Evolutionary conservation across 2,113 vertebrate species (phyloP), one percentile per base, ranked within the genome.

Genomic region (Ovis canadensis): DNA sequence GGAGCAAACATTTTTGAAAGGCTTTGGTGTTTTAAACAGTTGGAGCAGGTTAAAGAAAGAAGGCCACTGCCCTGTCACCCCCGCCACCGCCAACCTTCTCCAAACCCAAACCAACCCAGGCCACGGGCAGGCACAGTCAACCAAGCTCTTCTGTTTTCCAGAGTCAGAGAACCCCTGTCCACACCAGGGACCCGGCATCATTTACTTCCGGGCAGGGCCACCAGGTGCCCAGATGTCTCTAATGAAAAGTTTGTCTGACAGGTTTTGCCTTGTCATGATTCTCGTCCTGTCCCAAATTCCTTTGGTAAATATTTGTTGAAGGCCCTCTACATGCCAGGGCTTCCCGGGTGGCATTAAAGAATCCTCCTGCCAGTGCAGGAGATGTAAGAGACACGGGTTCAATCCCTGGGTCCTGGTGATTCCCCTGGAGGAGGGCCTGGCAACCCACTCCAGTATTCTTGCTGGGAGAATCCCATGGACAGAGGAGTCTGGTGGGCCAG

Each of bases 1-100:
- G 29, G 57, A 54, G 64, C n/a, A 90, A 90, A 74, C 17, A 5
- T 94, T 80, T 27, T 54, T 31, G 55, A 89, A 91, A 55, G 57
- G 3, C 6, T 86, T 4, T 87, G 81, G 60, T 17, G 3, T 74
- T 82, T 88, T 55, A 87, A 95, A 43, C 7, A 94, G 33, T 19
- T 64, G 25, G 4, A 85, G 12, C 29, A 77, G 25, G 33, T 43
- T n/a, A 60, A 91, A 95, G 36, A 82, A 83, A 54, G 11, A 54
- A 55, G 33, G 14, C 0, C 9, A 4, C 3, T 16, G 1, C 27
- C 15, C 15, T 1, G 12, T 12, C 71, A 62, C 60, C 60, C 29
- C 29, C 0, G 1, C 15, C 4, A 6, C 2, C 0, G 7, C 2
- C 15, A 80, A 80, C 7, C 36, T 43, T 74, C 36, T 74, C 21